These are phyloP conservation scores for Anisognathus igniventris DNA, from an alignment of 2,797 vertebrate genomes.

Conservation along the genomic window DNA sequence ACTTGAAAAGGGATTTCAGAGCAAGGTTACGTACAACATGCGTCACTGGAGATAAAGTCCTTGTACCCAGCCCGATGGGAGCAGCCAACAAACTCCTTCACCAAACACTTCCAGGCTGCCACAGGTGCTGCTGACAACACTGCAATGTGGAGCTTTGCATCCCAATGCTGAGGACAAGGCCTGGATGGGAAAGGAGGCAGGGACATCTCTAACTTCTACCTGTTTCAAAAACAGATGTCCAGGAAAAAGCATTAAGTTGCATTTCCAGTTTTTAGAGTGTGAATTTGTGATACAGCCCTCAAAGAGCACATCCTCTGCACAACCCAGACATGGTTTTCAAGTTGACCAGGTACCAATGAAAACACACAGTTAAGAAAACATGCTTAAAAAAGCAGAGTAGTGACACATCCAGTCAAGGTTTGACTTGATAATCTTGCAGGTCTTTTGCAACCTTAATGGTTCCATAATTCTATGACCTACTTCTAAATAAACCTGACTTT, in stretches of 20 bases:
- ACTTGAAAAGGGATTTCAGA: conserved; percentile 38
- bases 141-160: too few relatives aligned
- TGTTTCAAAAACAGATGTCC: not conserved
- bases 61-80: not conserved
- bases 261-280: not conserved
- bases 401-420: not conserved
- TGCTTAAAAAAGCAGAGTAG: not conserved
- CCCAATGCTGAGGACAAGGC: accelerated
- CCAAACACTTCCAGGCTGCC: not conserved
- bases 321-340: not conserved
- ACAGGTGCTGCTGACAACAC: not conserved
- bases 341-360: not conserved
- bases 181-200: not conserved
- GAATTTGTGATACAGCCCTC: not conserved
- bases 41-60: not conserved
- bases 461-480: not conserved
- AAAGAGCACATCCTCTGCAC: not conserved
- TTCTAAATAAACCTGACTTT: not conserved
- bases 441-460: not conserved
- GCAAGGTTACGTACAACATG: not conserved
- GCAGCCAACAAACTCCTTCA: not conserved
- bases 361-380: not conserved
- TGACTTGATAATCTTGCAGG: not conserved
- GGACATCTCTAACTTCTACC: not conserved
- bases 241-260: not conserved